Evolutionary conservation across 2,113 vertebrate genomes (phyloP).

Genomic region (Saccopteryx bilineata): DNA sequence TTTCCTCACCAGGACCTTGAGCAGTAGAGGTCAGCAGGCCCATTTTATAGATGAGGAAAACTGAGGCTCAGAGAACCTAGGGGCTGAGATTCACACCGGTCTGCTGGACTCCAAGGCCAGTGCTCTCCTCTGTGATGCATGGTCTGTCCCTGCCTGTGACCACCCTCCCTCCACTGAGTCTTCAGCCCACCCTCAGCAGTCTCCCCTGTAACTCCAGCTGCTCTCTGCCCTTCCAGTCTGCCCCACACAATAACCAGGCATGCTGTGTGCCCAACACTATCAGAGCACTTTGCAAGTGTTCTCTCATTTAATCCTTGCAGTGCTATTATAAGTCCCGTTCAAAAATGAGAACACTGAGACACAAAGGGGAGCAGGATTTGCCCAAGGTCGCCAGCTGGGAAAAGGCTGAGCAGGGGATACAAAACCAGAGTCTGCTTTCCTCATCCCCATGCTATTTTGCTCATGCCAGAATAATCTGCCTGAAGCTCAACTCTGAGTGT

Average conservation of each 20-base stretch:
- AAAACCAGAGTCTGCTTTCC: background rate
- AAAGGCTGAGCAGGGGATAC: background rate
- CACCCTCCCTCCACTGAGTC: background rate
- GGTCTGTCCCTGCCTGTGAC: background rate
- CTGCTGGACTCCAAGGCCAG: background rate
- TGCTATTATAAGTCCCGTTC: background rate
- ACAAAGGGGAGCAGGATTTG: background rate
- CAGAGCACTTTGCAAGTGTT: background rate
- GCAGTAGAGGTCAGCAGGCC: background rate
- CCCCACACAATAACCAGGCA: background rate
- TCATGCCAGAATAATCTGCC: background rate
- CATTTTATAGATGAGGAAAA: slow-evolving; percentile 24
- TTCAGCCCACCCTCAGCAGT: background rate
- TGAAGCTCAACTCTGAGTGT: background rate
- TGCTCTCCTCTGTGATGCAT: background rate
- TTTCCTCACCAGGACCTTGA: background rate
- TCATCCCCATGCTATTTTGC: background rate
- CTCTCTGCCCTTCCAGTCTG: background rate
- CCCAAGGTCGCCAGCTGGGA: slow-evolving; percentile 1
- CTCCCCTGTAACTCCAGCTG: background rate
- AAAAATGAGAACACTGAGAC: background rate
- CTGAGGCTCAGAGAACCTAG: background rate
- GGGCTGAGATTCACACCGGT: background rate
- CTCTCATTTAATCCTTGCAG: background rate
- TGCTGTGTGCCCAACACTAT: background rate